Base-by-base conservation (phyloP, 2,113 vertebrate genomes). In the Jaculus jaculus region DNA sequence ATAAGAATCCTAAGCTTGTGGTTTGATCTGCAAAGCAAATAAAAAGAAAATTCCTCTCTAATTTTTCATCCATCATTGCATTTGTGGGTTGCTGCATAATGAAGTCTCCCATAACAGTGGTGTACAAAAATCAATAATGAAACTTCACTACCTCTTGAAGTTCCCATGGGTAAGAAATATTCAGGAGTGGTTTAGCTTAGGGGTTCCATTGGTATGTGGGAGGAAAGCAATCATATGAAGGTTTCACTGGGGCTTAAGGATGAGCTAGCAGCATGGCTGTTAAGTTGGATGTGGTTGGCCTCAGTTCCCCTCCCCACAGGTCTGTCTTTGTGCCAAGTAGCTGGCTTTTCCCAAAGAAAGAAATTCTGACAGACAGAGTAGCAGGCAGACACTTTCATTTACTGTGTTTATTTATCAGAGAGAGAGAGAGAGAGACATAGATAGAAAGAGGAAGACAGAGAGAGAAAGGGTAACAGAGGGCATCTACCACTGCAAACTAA, bases 101-200 rank as follows among this genome's bases (percentile, higher is more conserved):
- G 91, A 89, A 82, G 91, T n/a, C 77, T 69, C 6, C 17, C 17
- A 72, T 66, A 83, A 66, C 9, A 61, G 20, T 68, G 82, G 26
- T 13, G 84, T 95, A 34, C 7, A 72, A 39, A 1, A 75, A 71
- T 30, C 1, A 75, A 71, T 30, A 84, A 73, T 80, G 84, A 91
- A 81, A 63, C 16, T n/a, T 39, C 61, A 60, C 34, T 58, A n/a
- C 71, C 8, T 75, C 30, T 78, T n/a, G 42, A 24, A 15, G 5
- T 80, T 95, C 66, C 61, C 72, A 34, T 89, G 60, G 54, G 47
- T 84, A 28, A 93, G 11, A 23, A 75, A n/a, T 88, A 89, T 83
- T 87, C 20, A 65, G 2, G 8, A 92, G 39, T 30, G 60, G 8
- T 21, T 90, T 94, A 34, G 18, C 12, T 74, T 82, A 47, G 21